Percentiles rank a stretch among this genome's conserved stretches.
phyloP scores from a whole-genome alignment of 1,140 invertebrate genomes.

The Littorina saxatilis region DNA sequence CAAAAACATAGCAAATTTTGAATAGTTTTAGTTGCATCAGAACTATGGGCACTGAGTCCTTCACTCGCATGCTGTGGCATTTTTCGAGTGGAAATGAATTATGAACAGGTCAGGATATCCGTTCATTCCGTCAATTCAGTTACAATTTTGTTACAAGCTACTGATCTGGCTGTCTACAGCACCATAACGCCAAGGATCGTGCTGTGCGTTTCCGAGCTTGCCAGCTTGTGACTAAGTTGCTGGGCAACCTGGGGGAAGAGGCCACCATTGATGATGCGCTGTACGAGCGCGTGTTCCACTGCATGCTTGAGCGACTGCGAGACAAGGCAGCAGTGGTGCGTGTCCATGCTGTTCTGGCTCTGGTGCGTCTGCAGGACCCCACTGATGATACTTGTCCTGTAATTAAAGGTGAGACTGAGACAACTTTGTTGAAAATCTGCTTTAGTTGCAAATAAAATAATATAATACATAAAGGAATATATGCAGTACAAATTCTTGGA shows the following conservation, averaged over 20 bases:
- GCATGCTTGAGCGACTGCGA: slow-evolving; percentile 83
- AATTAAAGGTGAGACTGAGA: slow-evolving; percentile 80
- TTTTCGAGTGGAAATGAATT: too few species aligned
- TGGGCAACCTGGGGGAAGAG: slow-evolving; percentile 85
- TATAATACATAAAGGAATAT: background rate
- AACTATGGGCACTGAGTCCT: too few species aligned
- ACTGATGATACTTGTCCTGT: slow-evolving; percentile 85
- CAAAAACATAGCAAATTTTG: too few species aligned
- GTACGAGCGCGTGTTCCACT: slow-evolving; percentile 83
- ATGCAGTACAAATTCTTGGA: background rate
- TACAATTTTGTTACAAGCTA: too few species aligned
- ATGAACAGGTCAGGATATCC: too few species aligned
- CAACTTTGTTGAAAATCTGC: too few species aligned
- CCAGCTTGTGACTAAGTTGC: slow-evolving; percentile 84
- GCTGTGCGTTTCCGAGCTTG: slow-evolving; percentile 85
- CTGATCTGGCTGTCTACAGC: too few species aligned
- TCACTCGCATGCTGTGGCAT: too few species aligned
- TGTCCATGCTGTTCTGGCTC: slow-evolving; percentile 86
- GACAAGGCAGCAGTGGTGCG: slow-evolving; percentile 86
- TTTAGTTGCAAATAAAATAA: too few species aligned
- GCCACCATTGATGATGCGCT: slow-evolving; percentile 86
- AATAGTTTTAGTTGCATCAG: too few species aligned
- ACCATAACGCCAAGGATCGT: slow-evolving; percentile 80
- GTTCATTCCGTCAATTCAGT: too few species aligned
- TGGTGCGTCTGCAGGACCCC: slow-evolving; percentile 88